A percentile compares a stretch with the other conserved stretches of the same genome.
Conservation (phyloP, 2,888 invertebrate species). For the Hipparchia semele region DNA sequence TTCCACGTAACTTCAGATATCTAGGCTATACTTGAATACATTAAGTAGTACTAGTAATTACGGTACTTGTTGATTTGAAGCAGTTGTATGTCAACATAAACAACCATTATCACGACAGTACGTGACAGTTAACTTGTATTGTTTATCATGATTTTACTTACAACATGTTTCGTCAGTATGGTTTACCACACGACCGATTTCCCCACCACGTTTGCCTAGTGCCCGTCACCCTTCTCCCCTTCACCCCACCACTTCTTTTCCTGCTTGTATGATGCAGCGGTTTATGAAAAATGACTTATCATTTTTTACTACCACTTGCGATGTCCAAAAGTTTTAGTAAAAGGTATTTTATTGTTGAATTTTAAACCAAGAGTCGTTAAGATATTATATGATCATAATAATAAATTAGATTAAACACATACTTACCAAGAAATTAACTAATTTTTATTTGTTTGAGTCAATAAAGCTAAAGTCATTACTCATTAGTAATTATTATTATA, state of each 20-base stretch:
- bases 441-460: too few species aligned
- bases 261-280: background rate
- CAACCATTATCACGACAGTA: slow-evolving; percentile 8
- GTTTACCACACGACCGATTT: slow-evolving; percentile 20
- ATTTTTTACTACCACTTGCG: background rate
- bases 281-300: slow-evolving; percentile 1
- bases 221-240: slow-evolving; percentile 1
- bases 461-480: too few species aligned
- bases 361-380: too few species aligned
- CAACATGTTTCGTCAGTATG: slow-evolving; percentile 18
- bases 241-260: background rate
- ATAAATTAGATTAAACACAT: too few species aligned
- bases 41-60: background rate
- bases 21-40: background rate
- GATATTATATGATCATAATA: too few species aligned
- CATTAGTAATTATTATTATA: too few species aligned
- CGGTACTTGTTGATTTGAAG: background rate
- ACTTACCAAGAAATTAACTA: too few species aligned
- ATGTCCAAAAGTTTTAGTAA: background rate
- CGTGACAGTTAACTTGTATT: slow-evolving; percentile 14
- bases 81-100: background rate
- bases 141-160: slow-evolving; percentile 19
- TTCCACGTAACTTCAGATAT: too few species aligned
- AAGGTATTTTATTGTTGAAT: too few species aligned
- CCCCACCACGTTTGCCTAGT: slow-evolving; percentile 16